Evolutionary conservation across 2,797 vertebrate genomes (phyloP), one percentile per base, ranked within the genome.

Genomic region (Cuculus canorus): DNA sequence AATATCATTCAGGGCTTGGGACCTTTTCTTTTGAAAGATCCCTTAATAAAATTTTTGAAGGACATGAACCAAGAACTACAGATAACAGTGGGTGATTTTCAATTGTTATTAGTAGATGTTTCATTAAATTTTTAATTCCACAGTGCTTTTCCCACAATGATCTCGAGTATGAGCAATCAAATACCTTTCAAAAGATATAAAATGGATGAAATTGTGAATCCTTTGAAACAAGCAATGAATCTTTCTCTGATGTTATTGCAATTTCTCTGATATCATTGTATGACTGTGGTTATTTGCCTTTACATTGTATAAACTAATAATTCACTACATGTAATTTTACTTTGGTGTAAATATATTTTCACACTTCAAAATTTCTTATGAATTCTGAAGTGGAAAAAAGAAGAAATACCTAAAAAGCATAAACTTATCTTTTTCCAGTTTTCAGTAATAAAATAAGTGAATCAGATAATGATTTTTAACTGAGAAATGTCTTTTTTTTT

Each of bases 1-100:
- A 3, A 41, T 6, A 3, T 0, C 3, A 18, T 16, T 4, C 2
- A 30, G 11, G 2, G 1, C 7, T 64, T 75, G 30, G 11, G 12
- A 60, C 0, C 0, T 64, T 30, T 66, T 77, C 17, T 22, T 73
- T 75, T 41, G 23, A 77, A 23, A 56, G 1, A 25, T 19, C 9
- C 9, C 73, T 65, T 8, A 7, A 25, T 27, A 41, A 37, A 54
- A 11, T 0, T 33, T 72, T 80, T 39, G n/a, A 59, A 60, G 27
- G 13, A 22, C n/a, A 16, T 5, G 10, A 50, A 70, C 4, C 5
- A 50, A 50, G 9, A 54, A 8, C 6, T 14, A 21, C 7, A 50
- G 27, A 85, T 82, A 79, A 43, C 17, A 43, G 9, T 16, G 8
- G 5, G 14, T 47, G 17, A 2, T 48, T 60, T 30, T n/a, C n/a